Evolutionary conservation across 2,113 vertebrate genomes (phyloP).

Genomic region (Albula glossodonta): DNA sequence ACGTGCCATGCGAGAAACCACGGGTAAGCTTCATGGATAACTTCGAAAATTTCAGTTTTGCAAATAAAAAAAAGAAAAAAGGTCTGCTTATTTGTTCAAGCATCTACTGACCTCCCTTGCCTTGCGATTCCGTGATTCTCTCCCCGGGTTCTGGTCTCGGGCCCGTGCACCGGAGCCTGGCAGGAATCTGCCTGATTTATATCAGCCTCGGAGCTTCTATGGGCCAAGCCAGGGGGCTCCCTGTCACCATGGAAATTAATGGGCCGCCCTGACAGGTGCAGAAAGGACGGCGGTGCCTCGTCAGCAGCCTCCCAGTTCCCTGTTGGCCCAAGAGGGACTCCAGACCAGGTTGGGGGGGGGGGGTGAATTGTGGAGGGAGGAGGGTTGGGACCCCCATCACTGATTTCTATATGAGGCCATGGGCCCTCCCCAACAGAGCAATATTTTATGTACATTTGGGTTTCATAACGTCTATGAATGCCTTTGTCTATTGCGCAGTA

Average conservation of each 20-base stretch:
- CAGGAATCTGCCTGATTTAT: constrained; percentile 50
- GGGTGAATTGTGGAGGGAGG: not conserved
- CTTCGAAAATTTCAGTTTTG: too few relatives aligned
- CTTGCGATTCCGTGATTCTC: not conserved
- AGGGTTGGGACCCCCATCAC: not conserved
- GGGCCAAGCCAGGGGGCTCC: constrained; percentile 47
- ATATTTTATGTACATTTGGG: not conserved
- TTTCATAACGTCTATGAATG: not conserved
- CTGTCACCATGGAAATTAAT: constrained; percentile 66
- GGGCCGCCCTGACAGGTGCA: constrained; percentile 64
- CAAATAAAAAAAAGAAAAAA: too few relatives aligned
- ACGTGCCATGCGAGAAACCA: not conserved
- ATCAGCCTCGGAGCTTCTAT: constrained; percentile 32
- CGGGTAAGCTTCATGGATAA: not conserved
- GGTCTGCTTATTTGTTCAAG: too few relatives aligned
- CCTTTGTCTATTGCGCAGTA: not conserved
- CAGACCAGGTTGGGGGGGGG: not conserved
- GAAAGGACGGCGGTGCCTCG: constrained; percentile 64
- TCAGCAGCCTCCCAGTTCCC: constrained; percentile 35
- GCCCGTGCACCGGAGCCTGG: constrained; percentile 11
- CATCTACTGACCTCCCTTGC: not conserved
- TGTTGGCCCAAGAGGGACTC: not conserved
- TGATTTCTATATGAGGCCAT: constrained; percentile 33
- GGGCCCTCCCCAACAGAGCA: not conserved
- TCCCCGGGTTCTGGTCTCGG: not conserved